A percentile compares a stretch with the other conserved stretches of the same genome.
Evolutionary conservation across 2,113 vertebrate genomes (phyloP).

Genomic region (Platysternon megacephalum): DNA sequence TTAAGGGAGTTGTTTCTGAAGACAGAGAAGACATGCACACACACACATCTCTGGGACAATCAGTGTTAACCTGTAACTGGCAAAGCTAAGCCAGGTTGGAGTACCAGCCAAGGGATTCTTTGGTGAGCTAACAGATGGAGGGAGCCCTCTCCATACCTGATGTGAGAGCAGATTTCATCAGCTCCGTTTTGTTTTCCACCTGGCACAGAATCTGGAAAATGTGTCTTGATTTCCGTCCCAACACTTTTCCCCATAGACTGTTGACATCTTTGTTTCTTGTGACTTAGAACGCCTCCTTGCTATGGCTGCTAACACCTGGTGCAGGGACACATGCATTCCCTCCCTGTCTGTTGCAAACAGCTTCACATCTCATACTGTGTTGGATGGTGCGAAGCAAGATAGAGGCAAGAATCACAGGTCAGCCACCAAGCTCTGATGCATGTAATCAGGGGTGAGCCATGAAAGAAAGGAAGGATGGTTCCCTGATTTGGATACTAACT

Average conservation of each 20-base stretch:
- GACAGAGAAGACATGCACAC: rapidly evolving
- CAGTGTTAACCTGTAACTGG: slow-evolving; percentile 18
- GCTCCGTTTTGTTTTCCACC: slow-evolving; percentile 54
- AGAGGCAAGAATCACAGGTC: rapidly evolving
- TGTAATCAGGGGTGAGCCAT: not conserved
- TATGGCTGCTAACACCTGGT: slow-evolving; percentile 31
- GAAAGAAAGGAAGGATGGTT: not conserved
- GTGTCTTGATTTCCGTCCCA: slow-evolving; percentile 58
- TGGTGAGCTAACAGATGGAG: slow-evolving; percentile 51
- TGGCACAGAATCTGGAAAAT: slow-evolving; percentile 39
- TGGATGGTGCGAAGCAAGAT: rapidly evolving
- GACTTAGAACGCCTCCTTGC: not conserved
- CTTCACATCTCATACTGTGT: not conserved
- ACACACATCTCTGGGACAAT: rapidly evolving
- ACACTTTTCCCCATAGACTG: slow-evolving; percentile 1
- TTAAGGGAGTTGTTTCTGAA: not conserved
- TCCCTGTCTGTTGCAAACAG: not conserved
- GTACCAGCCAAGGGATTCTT: not conserved
- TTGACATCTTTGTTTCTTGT: slow-evolving; percentile 62
- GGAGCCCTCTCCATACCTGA: slow-evolving; percentile 60
- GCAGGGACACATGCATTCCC: not conserved
- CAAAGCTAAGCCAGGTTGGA: rapidly evolving
- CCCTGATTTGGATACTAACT: rapidly evolving
- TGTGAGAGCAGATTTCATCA: slow-evolving; percentile 36
- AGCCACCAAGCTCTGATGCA: no score